Conservation (phyloP, 2,888 invertebrate genomes). For the Volucella inflata region DNA sequence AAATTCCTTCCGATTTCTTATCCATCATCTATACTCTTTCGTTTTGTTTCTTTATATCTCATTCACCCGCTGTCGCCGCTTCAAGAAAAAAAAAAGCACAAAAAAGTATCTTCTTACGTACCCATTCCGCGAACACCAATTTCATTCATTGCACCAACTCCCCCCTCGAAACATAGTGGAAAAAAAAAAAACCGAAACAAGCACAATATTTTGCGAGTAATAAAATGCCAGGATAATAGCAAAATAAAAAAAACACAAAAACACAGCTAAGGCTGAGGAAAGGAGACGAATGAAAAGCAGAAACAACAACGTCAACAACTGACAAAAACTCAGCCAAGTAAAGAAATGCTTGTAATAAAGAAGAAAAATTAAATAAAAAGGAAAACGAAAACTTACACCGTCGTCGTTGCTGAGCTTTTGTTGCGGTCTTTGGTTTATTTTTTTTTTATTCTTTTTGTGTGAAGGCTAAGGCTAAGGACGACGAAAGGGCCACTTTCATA, state of each 20-base stretch:
- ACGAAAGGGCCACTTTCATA: background rate
- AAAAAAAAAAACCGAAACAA: conserved; percentile 24
- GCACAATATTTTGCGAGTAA: conserved; percentile 60
- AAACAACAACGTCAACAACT: conserved; percentile 14
- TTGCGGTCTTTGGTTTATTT: conserved; percentile 5
- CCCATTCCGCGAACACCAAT: background rate
- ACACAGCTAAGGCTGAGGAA: no score
- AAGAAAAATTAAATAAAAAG: conserved; percentile 31
- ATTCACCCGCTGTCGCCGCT: conserved; percentile 4
- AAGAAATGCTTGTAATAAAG: conserved; percentile 13
- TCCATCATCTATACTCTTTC: conserved; percentile 11
- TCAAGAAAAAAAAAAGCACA: conserved; percentile 20
- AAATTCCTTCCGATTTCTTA: conserved; percentile 20
- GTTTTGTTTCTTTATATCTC: background rate
- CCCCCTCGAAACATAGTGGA: background rate
- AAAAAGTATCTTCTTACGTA: conserved; percentile 31
- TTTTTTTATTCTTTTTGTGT: background rate
- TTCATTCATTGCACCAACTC: background rate
- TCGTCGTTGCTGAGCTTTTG: conserved; percentile 11
- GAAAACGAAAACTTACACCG: conserved; percentile 27
- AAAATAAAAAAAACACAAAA: conserved; percentile 28
- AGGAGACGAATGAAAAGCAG: background rate
- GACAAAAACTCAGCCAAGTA: background rate
- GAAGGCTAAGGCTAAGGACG: conserved; percentile 22
- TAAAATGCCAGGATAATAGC: conserved; percentile 49